Evolutionary conservation across 1,140 invertebrate species (phyloP).

Genomic region (Gonioctena quinquepunctata): DNA sequence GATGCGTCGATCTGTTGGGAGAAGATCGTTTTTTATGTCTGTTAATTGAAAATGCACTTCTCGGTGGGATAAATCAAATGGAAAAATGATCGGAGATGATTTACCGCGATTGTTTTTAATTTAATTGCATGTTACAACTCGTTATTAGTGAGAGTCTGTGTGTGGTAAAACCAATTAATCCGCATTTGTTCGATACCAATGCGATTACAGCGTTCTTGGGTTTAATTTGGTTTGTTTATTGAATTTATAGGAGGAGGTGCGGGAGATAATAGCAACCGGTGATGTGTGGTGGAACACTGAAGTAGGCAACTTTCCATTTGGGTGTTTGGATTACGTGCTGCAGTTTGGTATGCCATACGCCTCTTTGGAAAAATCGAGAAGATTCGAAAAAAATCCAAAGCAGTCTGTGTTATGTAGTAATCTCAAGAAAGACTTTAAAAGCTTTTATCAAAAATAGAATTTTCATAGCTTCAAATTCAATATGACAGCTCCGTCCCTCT

Average conservation of each 20-base stretch:
- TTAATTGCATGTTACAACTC: conserved; percentile 2
- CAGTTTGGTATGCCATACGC: too few relatives aligned
- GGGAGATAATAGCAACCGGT: neutral
- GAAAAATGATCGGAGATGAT: conserved; percentile 4
- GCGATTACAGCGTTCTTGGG: neutral
- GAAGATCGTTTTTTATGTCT: conserved; percentile 3
- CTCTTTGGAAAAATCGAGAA: too few relatives aligned
- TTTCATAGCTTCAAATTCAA: too few relatives aligned
- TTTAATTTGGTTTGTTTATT: conserved; percentile 2
- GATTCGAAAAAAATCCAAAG: too few relatives aligned
- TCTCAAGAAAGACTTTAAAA: too few relatives aligned
- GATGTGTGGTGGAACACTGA: neutral
- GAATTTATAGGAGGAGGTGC: neutral
- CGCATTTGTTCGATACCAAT: neutral
- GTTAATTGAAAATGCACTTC: neutral
- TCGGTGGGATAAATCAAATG: neutral
- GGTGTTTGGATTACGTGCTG: neutral
- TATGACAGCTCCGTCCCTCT: too few relatives aligned
- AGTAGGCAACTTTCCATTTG: neutral
- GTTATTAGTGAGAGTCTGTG: conserved; percentile 9
- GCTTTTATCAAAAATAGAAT: too few relatives aligned
- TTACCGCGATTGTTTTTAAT: neutral
- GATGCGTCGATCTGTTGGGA: neutral
- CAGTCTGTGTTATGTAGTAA: too few relatives aligned
- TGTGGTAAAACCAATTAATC: conserved; percentile 9